Evolutionary conservation across 2,797 vertebrate species (phyloP).

Genomic region (Cuculus canorus): DNA sequence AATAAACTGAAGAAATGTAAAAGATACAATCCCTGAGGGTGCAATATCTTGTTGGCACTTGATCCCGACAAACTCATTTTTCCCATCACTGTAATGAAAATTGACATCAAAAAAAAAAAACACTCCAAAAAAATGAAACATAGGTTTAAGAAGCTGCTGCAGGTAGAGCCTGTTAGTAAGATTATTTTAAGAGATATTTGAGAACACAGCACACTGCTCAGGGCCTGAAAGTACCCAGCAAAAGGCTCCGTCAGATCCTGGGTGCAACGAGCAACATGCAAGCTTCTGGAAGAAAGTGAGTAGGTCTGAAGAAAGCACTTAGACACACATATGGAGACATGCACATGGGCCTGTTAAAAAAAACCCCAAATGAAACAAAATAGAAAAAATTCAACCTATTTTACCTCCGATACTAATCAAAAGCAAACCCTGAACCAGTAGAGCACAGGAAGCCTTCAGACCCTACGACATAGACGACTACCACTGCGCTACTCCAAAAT

Average conservation of each 20-base stretch:
- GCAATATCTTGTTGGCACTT: background rate
- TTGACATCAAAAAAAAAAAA: background rate
- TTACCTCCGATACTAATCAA: background rate
- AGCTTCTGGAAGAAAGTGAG: background rate
- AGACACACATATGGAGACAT: background rate
- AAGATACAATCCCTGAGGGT: background rate
- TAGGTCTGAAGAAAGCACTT: background rate
- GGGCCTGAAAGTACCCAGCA: background rate
- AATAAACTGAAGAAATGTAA: background rate
- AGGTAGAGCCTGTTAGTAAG: background rate
- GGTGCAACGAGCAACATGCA: background rate
- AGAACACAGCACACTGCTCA: background rate
- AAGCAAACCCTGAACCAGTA: background rate
- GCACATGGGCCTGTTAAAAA: background rate
- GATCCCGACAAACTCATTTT: background rate
- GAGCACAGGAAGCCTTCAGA: background rate
- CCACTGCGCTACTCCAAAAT: background rate
- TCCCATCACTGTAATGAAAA: background rate
- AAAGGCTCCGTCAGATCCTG: background rate
- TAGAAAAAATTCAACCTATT: background rate
- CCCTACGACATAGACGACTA: background rate
- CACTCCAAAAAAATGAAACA: fast-evolving
- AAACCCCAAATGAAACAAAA: background rate
- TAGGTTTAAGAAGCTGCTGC: background rate
- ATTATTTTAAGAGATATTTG: background rate